phyloP scores from a whole-genome alignment of 1,140 invertebrate species.

The Leguminivora glycinivorella region DNA sequence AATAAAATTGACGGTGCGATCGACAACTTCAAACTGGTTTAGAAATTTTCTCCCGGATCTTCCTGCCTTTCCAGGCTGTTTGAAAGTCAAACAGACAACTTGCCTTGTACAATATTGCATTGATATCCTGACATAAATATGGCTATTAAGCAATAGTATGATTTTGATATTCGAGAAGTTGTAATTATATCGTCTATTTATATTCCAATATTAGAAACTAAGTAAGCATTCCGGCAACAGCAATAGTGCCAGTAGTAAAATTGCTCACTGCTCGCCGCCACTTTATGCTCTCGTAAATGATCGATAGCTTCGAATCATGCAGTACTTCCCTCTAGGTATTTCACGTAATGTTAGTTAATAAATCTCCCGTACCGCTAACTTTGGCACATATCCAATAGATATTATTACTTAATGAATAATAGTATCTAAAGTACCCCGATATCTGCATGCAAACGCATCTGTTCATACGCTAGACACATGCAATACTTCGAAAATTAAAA shows the following conservation, averaged over 20 bases:
- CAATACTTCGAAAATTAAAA: slow-evolving; percentile 9
- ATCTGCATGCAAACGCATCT: not conserved
- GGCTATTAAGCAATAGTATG: not conserved
- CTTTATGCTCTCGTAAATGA: slow-evolving; percentile 34
- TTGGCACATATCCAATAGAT: slow-evolving; percentile 50
- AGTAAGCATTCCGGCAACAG: slow-evolving; percentile 5
- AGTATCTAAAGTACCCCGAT: slow-evolving; percentile 26
- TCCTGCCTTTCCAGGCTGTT: not conserved
- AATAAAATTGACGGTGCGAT: slow-evolving; percentile 7
- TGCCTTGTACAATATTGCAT: too few relatives aligned
- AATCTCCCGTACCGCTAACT: slow-evolving; percentile 41
- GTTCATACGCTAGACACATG: not conserved
- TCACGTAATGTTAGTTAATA: slow-evolving; percentile 48
- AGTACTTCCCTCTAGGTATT: slow-evolving; percentile 36
- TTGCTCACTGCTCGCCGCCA: not conserved
- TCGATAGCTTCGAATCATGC: slow-evolving; percentile 33
- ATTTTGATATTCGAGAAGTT: not conserved
- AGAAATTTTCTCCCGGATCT: not conserved
- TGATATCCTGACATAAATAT: too few relatives aligned
- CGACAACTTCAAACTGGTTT: not conserved
- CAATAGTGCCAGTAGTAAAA: slow-evolving; percentile 4
- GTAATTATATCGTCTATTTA: not conserved
- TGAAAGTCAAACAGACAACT: not conserved
- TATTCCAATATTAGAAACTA: not conserved
- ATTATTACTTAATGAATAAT: slow-evolving; percentile 51